These are phyloP conservation scores for Hoplostethus mediterraneus DNA, from an alignment of 2,797 vertebrate genomes.

Conservation along the genomic window DNA sequence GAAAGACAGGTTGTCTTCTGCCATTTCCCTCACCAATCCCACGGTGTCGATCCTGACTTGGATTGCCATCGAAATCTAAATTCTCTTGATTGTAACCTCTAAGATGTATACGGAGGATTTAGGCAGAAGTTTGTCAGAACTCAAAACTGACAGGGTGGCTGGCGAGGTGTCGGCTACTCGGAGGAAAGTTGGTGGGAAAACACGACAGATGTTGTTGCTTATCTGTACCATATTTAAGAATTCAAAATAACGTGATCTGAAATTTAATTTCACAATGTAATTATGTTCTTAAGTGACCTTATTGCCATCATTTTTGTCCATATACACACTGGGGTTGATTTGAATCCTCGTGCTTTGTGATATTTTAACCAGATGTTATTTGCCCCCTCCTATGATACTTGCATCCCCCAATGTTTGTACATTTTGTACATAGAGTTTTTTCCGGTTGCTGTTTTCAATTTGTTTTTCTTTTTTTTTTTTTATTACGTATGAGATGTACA, in stretches of 20 bases:
- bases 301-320: constrained; percentile 73
- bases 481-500: constrained; percentile 85
- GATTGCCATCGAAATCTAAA: constrained; percentile 57
- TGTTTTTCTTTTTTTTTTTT: constrained; percentile 67
- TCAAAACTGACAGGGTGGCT: constrained; percentile 73
- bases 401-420: constrained; percentile 80
- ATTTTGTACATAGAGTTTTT: constrained; percentile 87
- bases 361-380: constrained; percentile 65
- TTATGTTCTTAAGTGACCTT: constrained; percentile 85
- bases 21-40: constrained; percentile 39
- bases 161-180: constrained; percentile 63
- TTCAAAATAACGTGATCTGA: constrained; percentile 52
- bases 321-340: constrained; percentile 53
- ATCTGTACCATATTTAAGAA: constrained; percentile 79
- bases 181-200: constrained; percentile 53
- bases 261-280: constrained; percentile 78
- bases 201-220: constrained; percentile 62
- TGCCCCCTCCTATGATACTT: constrained; percentile 52
- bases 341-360: constrained; percentile 63
- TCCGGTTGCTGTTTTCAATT: constrained; percentile 81
- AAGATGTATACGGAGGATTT: constrained; percentile 71
- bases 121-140: constrained; percentile 78
- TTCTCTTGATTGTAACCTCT: constrained; percentile 75
- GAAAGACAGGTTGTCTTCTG: constrained; percentile 53
- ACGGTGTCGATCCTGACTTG: constrained; percentile 55